Evolutionary conservation across 2,888 invertebrate genomes (phyloP).

Genomic region (Phasia obesa): DNA sequence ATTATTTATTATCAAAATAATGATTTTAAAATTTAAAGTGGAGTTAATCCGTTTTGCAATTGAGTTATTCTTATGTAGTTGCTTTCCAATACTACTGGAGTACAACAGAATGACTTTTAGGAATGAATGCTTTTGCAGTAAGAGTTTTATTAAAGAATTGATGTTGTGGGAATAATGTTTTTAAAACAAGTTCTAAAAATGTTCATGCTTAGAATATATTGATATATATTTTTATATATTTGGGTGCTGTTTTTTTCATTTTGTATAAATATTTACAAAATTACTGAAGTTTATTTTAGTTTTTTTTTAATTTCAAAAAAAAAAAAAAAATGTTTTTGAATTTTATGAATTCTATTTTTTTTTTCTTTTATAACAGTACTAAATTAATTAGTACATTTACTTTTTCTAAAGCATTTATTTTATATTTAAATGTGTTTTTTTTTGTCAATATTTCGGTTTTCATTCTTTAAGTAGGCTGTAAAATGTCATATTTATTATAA

Average conservation of each 20-base stretch:
- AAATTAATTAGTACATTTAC: constrained; percentile 72
- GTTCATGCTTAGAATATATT: neutral
- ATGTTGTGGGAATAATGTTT: neutral
- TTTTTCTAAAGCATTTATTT: constrained; percentile 35
- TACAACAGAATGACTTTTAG: too few relatives aligned
- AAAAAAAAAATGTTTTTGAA: constrained; percentile 38
- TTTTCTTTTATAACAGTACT: constrained; percentile 64
- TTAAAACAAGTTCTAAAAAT: neutral
- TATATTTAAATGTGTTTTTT: neutral
- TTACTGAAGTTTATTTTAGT: constrained; percentile 54
- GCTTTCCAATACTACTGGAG: too few relatives aligned
- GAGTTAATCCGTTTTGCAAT: too few relatives aligned
- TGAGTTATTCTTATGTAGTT: too few relatives aligned
- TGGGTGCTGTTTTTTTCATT: constrained; percentile 62
- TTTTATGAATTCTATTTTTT: constrained; percentile 49
- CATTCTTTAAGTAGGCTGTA: constrained; percentile 62
- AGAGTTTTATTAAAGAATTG: too few relatives aligned
- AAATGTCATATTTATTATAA: constrained; percentile 69
- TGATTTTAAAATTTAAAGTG: too few relatives aligned
- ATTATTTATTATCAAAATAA: too few relatives aligned
- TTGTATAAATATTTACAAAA: constrained; percentile 67
- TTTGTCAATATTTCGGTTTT: constrained; percentile 49
- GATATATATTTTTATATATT: neutral
- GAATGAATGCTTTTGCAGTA: too few relatives aligned
- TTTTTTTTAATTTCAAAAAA: constrained; percentile 33